A percentile compares a stretch with the other conserved stretches of the same genome.
Conservation (phyloP, 2,888 invertebrate species). For the Lasiommata megera region DNA sequence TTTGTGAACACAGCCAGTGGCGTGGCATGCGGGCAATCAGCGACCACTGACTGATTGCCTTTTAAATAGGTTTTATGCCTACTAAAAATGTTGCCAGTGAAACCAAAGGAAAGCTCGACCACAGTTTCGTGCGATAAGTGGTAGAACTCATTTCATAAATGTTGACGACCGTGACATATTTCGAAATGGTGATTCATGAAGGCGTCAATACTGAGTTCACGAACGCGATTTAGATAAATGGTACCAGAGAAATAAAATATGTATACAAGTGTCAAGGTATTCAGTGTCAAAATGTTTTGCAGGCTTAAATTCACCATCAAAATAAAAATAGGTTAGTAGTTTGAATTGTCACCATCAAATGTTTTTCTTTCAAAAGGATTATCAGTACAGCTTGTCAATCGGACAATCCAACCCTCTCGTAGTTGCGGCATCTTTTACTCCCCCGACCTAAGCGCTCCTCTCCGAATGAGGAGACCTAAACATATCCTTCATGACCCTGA, state of each 20-base stretch:
- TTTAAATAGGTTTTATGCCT: slow-evolving; percentile 81
- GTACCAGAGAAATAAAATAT: neutral
- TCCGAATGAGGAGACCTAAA: too few relatives aligned
- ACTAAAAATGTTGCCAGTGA: slow-evolving; percentile 74
- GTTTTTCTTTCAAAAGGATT: too few relatives aligned
- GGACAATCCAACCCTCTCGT: too few relatives aligned
- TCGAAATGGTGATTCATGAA: neutral
- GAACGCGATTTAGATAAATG: neutral
- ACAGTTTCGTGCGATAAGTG: slow-evolving; percentile 49
- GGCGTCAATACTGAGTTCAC: neutral
- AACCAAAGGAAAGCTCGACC: slow-evolving; percentile 61
- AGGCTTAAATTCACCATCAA: too few relatives aligned
- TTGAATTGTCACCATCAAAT: too few relatives aligned
- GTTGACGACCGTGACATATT: slow-evolving; percentile 39
- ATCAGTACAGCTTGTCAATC: too few relatives aligned
- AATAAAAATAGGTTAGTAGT: too few relatives aligned
- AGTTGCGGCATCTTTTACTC: too few relatives aligned
- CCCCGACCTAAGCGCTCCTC: too few relatives aligned
- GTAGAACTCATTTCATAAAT: slow-evolving; percentile 23
- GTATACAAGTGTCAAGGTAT: too few relatives aligned
- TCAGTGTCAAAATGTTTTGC: too few relatives aligned
- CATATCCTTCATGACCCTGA: too few relatives aligned
- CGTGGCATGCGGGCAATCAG: slow-evolving; percentile 77
- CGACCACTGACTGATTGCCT: slow-evolving; percentile 79
- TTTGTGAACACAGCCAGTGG: slow-evolving; percentile 79